A percentile compares a stretch with the other conserved stretches of the same genome.
phyloP scores from a whole-genome alignment of 2,113 vertebrate species.

The Fukomys damarensis region DNA sequence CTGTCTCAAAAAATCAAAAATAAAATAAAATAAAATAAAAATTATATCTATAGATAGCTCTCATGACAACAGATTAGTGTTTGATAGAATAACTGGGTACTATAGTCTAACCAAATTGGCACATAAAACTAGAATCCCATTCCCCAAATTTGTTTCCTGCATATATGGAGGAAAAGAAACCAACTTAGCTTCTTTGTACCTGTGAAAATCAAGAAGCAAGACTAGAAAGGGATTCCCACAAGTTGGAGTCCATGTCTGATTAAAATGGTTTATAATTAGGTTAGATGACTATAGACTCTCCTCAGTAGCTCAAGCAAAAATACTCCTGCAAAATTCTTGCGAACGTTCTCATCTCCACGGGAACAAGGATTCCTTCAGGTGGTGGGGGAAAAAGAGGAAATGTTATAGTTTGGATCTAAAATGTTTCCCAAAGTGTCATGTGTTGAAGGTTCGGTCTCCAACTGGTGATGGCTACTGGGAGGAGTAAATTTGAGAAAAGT shows the following conservation, averaged over 20 bases:
- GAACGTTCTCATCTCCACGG: background rate
- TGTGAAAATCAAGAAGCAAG: background rate
- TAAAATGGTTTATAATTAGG: background rate
- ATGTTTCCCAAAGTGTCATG: background rate
- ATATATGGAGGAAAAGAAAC: background rate
- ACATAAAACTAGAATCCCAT: background rate
- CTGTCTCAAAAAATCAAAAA: no score
- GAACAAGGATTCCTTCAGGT: background rate
- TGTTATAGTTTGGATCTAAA: background rate
- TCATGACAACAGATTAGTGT: background rate
- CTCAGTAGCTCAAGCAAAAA: background rate
- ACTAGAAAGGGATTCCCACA: background rate
- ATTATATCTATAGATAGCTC: background rate
- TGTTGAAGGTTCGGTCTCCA: background rate
- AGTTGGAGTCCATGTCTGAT: background rate
- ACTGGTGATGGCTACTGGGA: background rate
- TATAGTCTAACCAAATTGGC: background rate
- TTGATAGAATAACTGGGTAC: background rate
- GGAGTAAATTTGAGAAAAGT: background rate
- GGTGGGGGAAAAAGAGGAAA: background rate
- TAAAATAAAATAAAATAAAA: no score
- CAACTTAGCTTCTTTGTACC: background rate
- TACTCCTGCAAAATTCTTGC: background rate
- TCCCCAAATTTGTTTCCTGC: background rate
- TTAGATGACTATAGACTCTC: background rate